Evolutionary conservation across 2,113 vertebrate species (phyloP).

Genomic region (Chrysemys picta): DNA sequence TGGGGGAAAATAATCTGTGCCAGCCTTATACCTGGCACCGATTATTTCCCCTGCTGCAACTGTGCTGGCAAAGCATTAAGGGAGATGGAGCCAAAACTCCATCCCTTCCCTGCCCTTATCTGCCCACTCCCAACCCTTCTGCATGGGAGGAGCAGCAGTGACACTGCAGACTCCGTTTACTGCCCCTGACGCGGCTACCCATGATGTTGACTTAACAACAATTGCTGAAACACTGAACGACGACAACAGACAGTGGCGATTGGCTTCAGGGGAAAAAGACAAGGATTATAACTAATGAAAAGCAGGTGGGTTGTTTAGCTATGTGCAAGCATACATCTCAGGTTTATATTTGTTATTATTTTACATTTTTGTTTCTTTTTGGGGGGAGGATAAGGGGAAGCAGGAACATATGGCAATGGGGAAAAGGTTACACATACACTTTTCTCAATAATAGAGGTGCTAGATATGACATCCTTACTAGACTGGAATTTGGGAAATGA

Average conservation of each 20-base stretch:
- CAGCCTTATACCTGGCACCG: neutral
- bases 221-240: neutral
- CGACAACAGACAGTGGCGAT: neutral
- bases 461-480: accelerated
- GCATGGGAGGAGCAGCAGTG: neutral
- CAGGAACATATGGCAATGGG: neutral
- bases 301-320: neutral
- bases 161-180: neutral
- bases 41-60: neutral
- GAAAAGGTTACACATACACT: accelerated
- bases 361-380: neutral
- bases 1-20: neutral
- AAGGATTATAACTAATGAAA: neutral
- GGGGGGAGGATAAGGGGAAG: neutral
- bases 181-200: neutral
- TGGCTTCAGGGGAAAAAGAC: neutral
- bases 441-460: neutral
- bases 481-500: neutral
- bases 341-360: neutral
- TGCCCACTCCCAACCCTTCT: neutral
- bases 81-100: neutral
- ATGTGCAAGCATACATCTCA: neutral
- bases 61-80: neutral
- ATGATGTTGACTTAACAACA: neutral
- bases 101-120: neutral